These are phyloP conservation scores for Grammomys dolichurus DNA, from an alignment of 2,113 vertebrate species.

Conservation along the genomic window DNA sequence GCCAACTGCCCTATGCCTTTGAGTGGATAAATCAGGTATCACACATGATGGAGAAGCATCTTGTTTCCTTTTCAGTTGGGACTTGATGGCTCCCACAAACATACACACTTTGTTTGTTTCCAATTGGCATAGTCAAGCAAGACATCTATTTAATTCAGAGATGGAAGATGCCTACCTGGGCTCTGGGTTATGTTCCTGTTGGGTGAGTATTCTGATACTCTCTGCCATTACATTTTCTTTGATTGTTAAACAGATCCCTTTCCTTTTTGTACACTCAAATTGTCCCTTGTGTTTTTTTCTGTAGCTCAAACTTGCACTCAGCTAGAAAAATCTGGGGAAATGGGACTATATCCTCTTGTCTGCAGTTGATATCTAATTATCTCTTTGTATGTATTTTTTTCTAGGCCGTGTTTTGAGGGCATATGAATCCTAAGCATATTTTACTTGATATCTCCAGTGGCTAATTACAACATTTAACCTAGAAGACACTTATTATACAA, in stretches of 20 bases:
- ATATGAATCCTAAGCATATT: background rate
- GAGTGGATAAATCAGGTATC: background rate
- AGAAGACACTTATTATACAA: conserved; percentile 22
- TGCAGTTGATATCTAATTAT: background rate
- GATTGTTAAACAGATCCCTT: background rate
- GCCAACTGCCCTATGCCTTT: background rate
- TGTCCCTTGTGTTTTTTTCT: background rate
- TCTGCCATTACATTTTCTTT: background rate
- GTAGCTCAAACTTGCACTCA: background rate
- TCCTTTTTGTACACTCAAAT: background rate
- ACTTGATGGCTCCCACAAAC: background rate
- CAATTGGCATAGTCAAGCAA: background rate
- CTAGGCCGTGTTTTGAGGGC: background rate
- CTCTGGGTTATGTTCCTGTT: background rate
- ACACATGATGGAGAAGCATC: accelerated
- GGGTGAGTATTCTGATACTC: background rate
- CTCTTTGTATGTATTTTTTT: background rate
- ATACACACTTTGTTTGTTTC: background rate
- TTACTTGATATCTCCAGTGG: background rate
- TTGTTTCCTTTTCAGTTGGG: background rate
- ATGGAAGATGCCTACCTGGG: background rate
- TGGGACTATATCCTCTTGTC: background rate
- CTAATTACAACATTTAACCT: conserved; percentile 41
- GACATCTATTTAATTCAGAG: background rate
- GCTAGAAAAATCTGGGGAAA: background rate